Base-by-base conservation (phyloP, 2,888 invertebrate species). In the Clostera curtula region DNA sequence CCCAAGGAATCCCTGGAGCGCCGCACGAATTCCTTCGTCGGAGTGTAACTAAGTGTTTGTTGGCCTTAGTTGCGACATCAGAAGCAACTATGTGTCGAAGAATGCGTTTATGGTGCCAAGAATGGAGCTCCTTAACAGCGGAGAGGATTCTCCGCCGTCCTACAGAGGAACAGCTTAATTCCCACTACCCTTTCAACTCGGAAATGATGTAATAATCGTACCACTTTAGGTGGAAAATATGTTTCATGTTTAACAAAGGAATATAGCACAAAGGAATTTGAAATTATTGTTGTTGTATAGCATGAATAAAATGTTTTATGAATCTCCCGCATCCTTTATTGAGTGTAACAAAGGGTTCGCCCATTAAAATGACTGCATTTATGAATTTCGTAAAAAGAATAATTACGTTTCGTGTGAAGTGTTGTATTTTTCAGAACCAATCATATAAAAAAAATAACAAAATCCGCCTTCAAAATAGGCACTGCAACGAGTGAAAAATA, bases 21-120 rank as follows among this genome's bases (percentile, higher is more conserved):
- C 58, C 59, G 63, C 60, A 61, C 55, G 57, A 77, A 80, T 83
- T 79, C 79, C 71, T 55, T 27, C 45, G 49, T 57, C 55, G 61
- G 58, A 60, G 55, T 56, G 45, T 42, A 34, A 57, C 63, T 63
- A 71, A 70, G 65, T 67, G 66, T 66, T 64, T 65, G 66, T 70
- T 67, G 51, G 64, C 62, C 66, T 68, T 69, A 71, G 72, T 72
- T 66, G 72, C 64, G 71, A 74, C 76, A 67, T 70, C 70, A 44
- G 56, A 56, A 57, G 56, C 65, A 82, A 82, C 79, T 77, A 80
- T 80, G 79, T 77, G 80, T 73, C 72, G 70, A 77, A 80, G 77
- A 79, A 82, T 82, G 79, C 74, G 75, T 80, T 79, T 79, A 77
- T 71, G 69, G 71, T 72, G 76, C 74, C 76, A 75, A 70, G 73